Base-by-base conservation (phyloP, 2,113 vertebrate species). In the Pteropus alecto region DNA sequence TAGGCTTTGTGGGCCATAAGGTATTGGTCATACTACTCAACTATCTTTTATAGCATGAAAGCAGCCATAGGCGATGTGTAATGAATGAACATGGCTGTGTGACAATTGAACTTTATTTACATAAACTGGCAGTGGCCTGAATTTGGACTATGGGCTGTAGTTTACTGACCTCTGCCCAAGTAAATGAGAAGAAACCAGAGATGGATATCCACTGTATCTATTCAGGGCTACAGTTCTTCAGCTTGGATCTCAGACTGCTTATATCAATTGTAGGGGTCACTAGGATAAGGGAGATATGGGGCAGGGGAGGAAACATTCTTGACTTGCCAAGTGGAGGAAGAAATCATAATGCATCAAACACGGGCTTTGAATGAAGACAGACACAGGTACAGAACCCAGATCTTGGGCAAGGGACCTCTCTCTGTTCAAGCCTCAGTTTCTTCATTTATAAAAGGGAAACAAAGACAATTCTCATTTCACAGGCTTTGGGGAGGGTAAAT, bases 21-120 rank as follows among this genome's bases (percentile, higher is more conserved):
- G 65, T 48, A 7, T 38, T 51, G 76, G 54, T 13, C 2, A 0
- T 30, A 10, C 30, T 4, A 18, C 71, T 88, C 60, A 54, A 0
- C 58, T 5, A 2, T 33, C 19, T 60, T n/a, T 70, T 14, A 26
- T 18, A 30, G n/a, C 0, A 0, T 7, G 22, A 73, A 33, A 54
- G n/a, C 38, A 18, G 43, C 41, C 26, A 60, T 3, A 43, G 6
- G 12, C 5, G 7, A 48, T 26, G 8, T 1, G 1, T 4, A 18
- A 46, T 67, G 86, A 82, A 18, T 18, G 19, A 13, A 2, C 0
- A 0, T 33, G 46, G 26, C 12, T 73, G 8, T 41, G 60, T 95
- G 88, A 9, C 38, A 58, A 38, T 71, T 90, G 90, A 95, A 46
- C 85, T 85, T 88, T 87, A 84, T 90, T 76, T 41, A 33, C 6